These are phyloP conservation scores for Pampus argenteus DNA, from an alignment of 2,797 vertebrate species.

Conservation along the genomic window DNA sequence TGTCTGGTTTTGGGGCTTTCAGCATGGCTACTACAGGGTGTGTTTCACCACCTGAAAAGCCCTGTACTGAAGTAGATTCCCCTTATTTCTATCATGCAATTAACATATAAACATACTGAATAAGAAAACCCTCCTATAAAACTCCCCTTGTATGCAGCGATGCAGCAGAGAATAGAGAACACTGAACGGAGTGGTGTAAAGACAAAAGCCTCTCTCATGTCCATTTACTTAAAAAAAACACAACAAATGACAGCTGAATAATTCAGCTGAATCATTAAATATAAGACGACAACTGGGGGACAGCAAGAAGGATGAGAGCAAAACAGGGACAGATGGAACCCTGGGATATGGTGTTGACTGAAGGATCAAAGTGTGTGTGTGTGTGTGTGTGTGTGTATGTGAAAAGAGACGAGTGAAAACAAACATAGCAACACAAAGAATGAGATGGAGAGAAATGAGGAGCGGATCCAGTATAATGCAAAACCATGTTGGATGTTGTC, in stretches of 20 bases:
- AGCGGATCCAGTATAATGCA: slow-evolving; percentile 17
- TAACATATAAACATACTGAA: slow-evolving; percentile 29
- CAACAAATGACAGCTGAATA: slow-evolving; percentile 69
- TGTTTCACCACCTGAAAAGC: neutral
- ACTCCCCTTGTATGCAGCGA: neutral
- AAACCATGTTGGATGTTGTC: slow-evolving; percentile 23
- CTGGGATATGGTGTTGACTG: slow-evolving; percentile 67
- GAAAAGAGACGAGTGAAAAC: slow-evolving; percentile 6
- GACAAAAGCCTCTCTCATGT: slow-evolving; percentile 47
- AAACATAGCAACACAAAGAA: slow-evolving; percentile 23
- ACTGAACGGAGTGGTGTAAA: slow-evolving; percentile 14
- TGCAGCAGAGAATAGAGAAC: slow-evolving; percentile 27
- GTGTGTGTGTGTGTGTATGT: slow-evolving; percentile 28
- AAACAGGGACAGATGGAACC: slow-evolving; percentile 70
- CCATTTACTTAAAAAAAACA: slow-evolving; percentile 61
- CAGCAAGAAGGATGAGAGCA: slow-evolving; percentile 56
- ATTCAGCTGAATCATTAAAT: slow-evolving; percentile 69
- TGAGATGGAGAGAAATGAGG: slow-evolving; percentile 13
- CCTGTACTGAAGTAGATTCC: neutral
- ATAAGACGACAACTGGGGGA: slow-evolving; percentile 53
- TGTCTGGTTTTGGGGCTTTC: neutral
- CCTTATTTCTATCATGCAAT: slow-evolving; percentile 24
- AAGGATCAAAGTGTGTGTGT: slow-evolving; percentile 60
- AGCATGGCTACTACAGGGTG: neutral
- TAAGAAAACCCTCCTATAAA: slow-evolving; percentile 20